These are phyloP conservation scores for Drosophila orena DNA, from an alignment of 1,140 invertebrate genomes.

Conservation along the genomic window DNA sequence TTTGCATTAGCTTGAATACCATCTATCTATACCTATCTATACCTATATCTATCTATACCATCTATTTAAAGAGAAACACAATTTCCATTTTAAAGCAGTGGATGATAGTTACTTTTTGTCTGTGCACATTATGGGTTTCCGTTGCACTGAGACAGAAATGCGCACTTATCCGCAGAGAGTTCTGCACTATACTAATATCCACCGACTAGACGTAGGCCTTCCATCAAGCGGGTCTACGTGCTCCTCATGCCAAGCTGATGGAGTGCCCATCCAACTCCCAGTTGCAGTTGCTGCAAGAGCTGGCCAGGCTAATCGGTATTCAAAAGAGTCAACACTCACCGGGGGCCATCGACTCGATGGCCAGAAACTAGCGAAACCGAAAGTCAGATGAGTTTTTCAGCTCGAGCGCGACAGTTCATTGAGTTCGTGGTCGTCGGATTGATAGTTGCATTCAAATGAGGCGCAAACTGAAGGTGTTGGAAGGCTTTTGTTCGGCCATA, in stretches of 20 bases:
- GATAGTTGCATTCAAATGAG: constrained; percentile 72
- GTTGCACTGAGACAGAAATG: constrained; percentile 25
- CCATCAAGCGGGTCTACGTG: constrained; percentile 52
- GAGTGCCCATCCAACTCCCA: constrained; percentile 43
- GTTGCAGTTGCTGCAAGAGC: constrained; percentile 40
- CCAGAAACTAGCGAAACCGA: constrained; percentile 63
- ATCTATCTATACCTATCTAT: not conserved
- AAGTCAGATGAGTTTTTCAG: constrained; percentile 82
- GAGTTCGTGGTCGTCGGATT: constrained; percentile 39
- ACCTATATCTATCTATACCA: not conserved
- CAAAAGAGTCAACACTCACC: constrained; percentile 64
- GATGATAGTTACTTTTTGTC: not conserved
- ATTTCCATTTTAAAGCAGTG: not conserved
- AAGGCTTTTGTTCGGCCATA: constrained; percentile 36
- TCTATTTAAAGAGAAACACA: not conserved
- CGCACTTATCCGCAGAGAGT: constrained; percentile 13
- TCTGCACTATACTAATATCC: constrained; percentile 31
- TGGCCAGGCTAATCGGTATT: constrained; percentile 69
- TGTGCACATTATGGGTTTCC: constrained; percentile 49
- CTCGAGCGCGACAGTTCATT: constrained; percentile 72
- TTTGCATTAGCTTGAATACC: not conserved
- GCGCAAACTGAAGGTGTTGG: constrained; percentile 60
- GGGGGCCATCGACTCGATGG: constrained; percentile 46
- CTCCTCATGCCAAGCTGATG: constrained; percentile 53
- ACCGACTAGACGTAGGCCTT: constrained; percentile 10